Conservation (phyloP, 30 jellyfish, hydroid and myxozoan genomes). For the Mastigias papua region DNA sequence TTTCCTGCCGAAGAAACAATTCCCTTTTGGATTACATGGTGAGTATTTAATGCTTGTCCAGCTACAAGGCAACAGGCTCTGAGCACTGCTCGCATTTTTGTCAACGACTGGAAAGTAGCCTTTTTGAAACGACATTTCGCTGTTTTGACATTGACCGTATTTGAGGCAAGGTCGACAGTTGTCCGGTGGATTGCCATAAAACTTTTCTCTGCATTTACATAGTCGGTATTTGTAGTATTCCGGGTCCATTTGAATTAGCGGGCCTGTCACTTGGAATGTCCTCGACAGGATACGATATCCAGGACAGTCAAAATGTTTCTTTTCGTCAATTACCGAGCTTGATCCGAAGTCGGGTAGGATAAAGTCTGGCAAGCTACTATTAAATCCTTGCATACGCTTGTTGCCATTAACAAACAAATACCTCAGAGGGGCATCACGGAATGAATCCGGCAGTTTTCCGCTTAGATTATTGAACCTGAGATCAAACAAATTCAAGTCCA, state of each 20-base stretch:
- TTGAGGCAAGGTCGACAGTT: background rate
- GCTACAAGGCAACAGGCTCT: background rate
- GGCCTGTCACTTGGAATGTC: background rate
- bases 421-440: slow-evolving; percentile 13
- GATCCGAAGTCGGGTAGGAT: background rate
- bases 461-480: background rate
- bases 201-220: background rate
- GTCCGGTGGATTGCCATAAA: slow-evolving; percentile 12
- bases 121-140: background rate
- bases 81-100: background rate
- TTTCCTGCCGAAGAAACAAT: slow-evolving; percentile 3
- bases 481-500: slow-evolving; percentile 10
- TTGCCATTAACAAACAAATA: background rate
- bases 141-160: background rate
- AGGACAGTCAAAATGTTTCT: background rate
- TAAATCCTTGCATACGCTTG: background rate
- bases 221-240: background rate
- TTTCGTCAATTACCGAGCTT: background rate
- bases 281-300: slow-evolving; percentile 6
- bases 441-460: background rate
- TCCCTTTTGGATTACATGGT: slow-evolving; percentile 4
- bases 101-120: background rate
- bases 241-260: background rate
- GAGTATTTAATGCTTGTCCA: background rate
- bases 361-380: slow-evolving; percentile 8